Evolutionary conservation across 2,797 vertebrate species (phyloP).

Genomic region (Periophthalmus magnuspinnatus): DNA sequence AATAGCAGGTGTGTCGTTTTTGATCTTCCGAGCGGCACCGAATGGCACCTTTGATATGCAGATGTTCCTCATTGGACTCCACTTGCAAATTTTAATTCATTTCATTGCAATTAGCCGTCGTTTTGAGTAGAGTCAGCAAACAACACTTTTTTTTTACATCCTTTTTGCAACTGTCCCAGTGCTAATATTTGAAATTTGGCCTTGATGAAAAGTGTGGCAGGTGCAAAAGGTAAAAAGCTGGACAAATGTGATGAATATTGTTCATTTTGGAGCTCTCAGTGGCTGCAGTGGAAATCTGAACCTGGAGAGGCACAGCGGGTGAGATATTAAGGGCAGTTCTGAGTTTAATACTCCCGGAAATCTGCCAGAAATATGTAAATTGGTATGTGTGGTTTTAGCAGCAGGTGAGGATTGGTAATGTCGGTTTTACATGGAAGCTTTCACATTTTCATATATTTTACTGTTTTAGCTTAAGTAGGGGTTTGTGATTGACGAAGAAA

Average conservation of each 20-base stretch:
- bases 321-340: slow-evolving; percentile 13
- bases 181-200: slow-evolving; percentile 2
- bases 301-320: slow-evolving; percentile 9
- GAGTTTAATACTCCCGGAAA: slow-evolving; percentile 27
- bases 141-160: slow-evolving; percentile 14
- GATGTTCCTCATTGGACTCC: slow-evolving; percentile 18
- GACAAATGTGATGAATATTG: slow-evolving; percentile 19
- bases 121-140: slow-evolving; percentile 33
- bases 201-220: slow-evolving; percentile 13
- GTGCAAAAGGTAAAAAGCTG: slow-evolving; percentile 1
- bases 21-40: slow-evolving; percentile 41
- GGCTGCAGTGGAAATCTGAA: slow-evolving; percentile 19
- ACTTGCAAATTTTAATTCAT: background rate
- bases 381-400: slow-evolving; percentile 10
- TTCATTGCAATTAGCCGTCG: slow-evolving; percentile 44
- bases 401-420: background rate
- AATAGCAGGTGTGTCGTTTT: slow-evolving; percentile 33
- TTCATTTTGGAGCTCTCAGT: slow-evolving; percentile 13
- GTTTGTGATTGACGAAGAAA: background rate
- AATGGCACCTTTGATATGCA: slow-evolving; percentile 60
- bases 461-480: too few relatives aligned
- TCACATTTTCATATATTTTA: too few relatives aligned
- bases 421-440: background rate
- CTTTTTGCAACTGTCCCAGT: background rate
- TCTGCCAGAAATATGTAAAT: slow-evolving; percentile 30